Base-by-base conservation (phyloP, 2,888 invertebrate genomes). In the Synergus laeviventris region DNA sequence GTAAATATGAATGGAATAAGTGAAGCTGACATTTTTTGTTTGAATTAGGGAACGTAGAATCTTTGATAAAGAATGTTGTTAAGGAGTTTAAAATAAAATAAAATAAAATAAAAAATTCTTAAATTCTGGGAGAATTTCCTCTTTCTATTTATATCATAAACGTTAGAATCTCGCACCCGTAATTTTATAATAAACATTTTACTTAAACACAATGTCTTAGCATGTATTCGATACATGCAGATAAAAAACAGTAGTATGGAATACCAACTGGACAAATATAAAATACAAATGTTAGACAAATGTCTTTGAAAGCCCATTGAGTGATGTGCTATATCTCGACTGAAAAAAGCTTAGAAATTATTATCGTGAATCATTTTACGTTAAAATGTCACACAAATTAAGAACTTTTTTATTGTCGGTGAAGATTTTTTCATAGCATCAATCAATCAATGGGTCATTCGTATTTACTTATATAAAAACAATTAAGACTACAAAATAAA, bases 201-300 rank as follows among this genome's bases (percentile, higher is more conserved):
- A 70, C 49, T 12, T 62, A 66, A 66, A 42, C 66, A 66, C 66
- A 66, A 45, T 66, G 38, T n/a, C 38, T 39, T 38, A 39, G 66
- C 66, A 24, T 42, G 66, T 66, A 66, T 24, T 66, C 66, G 24
- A 18, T 45, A 66, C 42, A 16, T 5, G 66, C 66, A 42, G 45
- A 66, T 45, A 66, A 66, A 64, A 45, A 45, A 66, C 66, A 66
- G 42, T n/a, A n/a, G 66, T 24, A 14, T 31, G 31, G 49, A 54
- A 31, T 49, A 31, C 70, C 49, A 49, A 31, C 70, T 70, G 45
- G 70, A 70, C 70, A 70, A 70, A 70, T 70, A 70, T 70, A 70
- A 70, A 49, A 16, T n/a, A 70, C 49, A 70, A 70, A 70, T 49
- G 54, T 70, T 24, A 49, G 16, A 64, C 21, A 70, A 54, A 31